phyloP scores from a whole-genome alignment of 2,797 vertebrate species.

The Furcifer pardalis region DNA sequence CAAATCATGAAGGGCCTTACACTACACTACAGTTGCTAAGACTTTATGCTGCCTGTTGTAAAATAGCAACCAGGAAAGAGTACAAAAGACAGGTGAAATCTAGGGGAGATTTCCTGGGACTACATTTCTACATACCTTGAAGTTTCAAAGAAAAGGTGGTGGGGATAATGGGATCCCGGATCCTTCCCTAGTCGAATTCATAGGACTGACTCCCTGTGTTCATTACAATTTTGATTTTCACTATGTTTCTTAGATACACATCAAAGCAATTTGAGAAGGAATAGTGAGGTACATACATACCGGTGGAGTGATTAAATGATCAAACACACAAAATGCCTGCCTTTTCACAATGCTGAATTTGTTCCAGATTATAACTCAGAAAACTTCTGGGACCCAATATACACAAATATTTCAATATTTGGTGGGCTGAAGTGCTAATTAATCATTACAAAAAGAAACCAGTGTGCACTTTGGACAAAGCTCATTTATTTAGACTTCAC shows the following conservation, averaged over 20 bases:
- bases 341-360: slow-evolving; percentile 62
- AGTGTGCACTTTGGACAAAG: slow-evolving; percentile 61
- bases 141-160: no score
- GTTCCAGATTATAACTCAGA: slow-evolving; percentile 73
- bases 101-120: no score
- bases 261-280: slow-evolving; percentile 60
- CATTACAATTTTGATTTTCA: slow-evolving; percentile 27
- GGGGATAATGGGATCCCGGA: no score
- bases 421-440: slow-evolving; percentile 69
- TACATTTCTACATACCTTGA: no score
- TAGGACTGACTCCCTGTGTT: no score
- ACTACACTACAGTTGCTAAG: no score
- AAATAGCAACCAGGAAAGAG: no score
- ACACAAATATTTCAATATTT: slow-evolving; percentile 67
- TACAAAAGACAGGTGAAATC: no score
- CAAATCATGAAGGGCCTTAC: not conserved
- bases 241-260: slow-evolving; percentile 59
- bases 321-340: slow-evolving; percentile 71
- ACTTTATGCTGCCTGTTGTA: no score
- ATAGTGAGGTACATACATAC: slow-evolving; percentile 50
- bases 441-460: slow-evolving; percentile 65
- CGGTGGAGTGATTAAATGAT: slow-evolving; percentile 73
- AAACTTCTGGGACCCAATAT: slow-evolving; percentile 68
- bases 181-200: no score
- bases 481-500: slow-evolving; percentile 67